These are phyloP conservation scores for Leptopilina drosophilae DNA, from an alignment of 2,888 invertebrate genomes.

Conservation along the genomic window DNA sequence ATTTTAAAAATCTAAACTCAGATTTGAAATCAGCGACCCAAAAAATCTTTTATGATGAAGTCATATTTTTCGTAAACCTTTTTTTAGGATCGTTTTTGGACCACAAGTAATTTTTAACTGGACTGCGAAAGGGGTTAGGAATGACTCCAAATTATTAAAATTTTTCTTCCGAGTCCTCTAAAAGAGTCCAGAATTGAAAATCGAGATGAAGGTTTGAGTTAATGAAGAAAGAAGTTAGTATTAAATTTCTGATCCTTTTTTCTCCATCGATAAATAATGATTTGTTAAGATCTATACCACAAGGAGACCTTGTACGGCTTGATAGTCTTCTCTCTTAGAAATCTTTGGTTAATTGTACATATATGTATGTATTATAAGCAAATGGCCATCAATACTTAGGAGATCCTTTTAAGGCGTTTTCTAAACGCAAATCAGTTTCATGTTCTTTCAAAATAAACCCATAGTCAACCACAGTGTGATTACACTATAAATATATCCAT, in stretches of 20 bases:
- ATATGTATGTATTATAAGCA: slow-evolving; percentile 63
- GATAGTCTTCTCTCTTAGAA: slow-evolving; percentile 62
- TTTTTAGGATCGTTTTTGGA: no score
- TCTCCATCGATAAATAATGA: slow-evolving; percentile 64
- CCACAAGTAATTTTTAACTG: no score
- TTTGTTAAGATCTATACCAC: slow-evolving; percentile 70
- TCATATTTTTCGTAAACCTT: no score
- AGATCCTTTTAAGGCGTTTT: slow-evolving; percentile 64
- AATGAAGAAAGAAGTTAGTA: slow-evolving; percentile 50
- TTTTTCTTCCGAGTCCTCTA: no score
- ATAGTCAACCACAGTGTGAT: slow-evolving; percentile 32
- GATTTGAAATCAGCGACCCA: no score
- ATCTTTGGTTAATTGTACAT: slow-evolving; percentile 67
- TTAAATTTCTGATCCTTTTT: slow-evolving; percentile 63
- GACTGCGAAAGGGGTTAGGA: no score
- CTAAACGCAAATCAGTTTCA: slow-evolving; percentile 44
- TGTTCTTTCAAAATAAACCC: slow-evolving; percentile 39
- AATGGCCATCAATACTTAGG: slow-evolving; percentile 62
- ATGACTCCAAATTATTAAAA: no score
- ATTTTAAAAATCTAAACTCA: no score
- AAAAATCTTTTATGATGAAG: no score
- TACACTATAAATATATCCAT: slow-evolving; percentile 29
- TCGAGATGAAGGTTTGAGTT: slow-evolving; percentile 44
- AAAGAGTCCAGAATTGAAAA: no score
- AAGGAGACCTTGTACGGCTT: slow-evolving; percentile 71